phyloP scores from a whole-genome alignment of 2,888 invertebrate genomes.

The Thereva nobilitata region DNA sequence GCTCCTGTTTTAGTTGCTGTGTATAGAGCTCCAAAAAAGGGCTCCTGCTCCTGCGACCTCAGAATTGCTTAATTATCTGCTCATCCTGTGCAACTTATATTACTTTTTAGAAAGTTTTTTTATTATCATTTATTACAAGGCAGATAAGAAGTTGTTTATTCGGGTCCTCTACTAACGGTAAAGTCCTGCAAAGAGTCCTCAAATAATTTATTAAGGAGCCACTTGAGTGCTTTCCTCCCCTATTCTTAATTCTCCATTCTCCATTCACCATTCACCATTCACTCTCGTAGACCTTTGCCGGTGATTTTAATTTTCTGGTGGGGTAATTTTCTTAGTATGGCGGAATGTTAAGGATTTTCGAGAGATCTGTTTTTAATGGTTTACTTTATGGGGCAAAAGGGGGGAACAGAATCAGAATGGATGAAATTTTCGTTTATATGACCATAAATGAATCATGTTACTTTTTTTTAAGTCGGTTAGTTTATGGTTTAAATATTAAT shows the following conservation, averaged over 20 bases:
- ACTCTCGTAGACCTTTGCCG: conserved; percentile 29
- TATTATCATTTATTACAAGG: conserved; percentile 41
- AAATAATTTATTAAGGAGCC: conserved; percentile 40
- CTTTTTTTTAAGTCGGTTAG: no score
- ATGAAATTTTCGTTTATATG: no score
- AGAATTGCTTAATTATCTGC: conserved; percentile 39
- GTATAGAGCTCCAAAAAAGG: not conserved
- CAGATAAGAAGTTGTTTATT: conserved; percentile 41
- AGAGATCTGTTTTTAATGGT: conserved; percentile 22
- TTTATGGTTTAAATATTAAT: no score
- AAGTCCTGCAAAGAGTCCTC: conserved; percentile 20
- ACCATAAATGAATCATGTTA: no score
- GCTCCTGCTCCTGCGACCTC: conserved; percentile 7
- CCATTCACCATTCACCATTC: no score
- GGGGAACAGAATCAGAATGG: not conserved
- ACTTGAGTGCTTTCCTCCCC: conserved; percentile 24
- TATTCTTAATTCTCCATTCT: conserved; percentile 34
- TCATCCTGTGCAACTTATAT: conserved; percentile 39
- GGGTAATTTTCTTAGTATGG: conserved; percentile 34
- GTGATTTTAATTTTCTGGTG: conserved; percentile 42
- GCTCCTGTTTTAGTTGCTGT: conserved; percentile 2
- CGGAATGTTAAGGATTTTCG: conserved; percentile 20
- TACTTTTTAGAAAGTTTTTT: conserved; percentile 40
- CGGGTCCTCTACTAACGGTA: conserved; percentile 16
- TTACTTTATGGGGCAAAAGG: conserved; percentile 27